A percentile compares a stretch with the other conserved stretches of the same genome.
Conservation (phyloP, 1,140 invertebrate species). For the Zaprionus nigranus region DNA sequence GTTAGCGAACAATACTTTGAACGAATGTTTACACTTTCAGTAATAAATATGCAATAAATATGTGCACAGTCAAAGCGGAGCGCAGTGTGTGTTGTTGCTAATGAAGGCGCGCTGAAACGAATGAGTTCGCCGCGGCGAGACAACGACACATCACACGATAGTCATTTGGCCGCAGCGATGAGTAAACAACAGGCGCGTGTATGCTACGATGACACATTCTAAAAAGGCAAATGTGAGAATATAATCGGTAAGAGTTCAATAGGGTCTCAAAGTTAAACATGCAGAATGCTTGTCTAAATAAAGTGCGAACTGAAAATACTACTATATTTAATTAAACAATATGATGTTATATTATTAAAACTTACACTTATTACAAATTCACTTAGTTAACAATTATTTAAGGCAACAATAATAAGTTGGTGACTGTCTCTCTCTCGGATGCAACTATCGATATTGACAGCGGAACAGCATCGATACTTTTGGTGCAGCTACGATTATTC, state of each 20-base stretch:
- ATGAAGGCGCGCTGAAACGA: conserved; percentile 34
- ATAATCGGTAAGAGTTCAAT: background rate
- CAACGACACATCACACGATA: background rate
- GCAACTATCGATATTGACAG: conserved; percentile 12
- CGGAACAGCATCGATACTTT: background rate
- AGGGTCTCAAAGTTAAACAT: background rate
- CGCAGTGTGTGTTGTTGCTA: background rate
- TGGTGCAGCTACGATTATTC: background rate
- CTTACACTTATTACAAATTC: background rate
- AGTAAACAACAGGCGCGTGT: conserved; percentile 8
- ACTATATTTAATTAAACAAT: too few species aligned
- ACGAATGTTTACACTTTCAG: conserved; percentile 24
- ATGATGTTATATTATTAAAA: too few species aligned
- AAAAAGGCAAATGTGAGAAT: background rate
- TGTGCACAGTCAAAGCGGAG: background rate
- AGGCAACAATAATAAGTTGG: background rate
- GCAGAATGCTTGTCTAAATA: too few species aligned
- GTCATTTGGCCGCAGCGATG: conserved; percentile 23
- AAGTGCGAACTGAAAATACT: too few species aligned
- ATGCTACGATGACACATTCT: background rate
- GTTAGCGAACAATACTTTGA: background rate
- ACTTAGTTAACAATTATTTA: background rate
- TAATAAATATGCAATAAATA: conserved; percentile 33
- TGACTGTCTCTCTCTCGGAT: too few species aligned
- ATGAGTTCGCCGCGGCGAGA: conserved; percentile 21